phyloP scores from a whole-genome alignment of 2,888 invertebrate genomes.

The Bembecia ichneumoniformis region DNA sequence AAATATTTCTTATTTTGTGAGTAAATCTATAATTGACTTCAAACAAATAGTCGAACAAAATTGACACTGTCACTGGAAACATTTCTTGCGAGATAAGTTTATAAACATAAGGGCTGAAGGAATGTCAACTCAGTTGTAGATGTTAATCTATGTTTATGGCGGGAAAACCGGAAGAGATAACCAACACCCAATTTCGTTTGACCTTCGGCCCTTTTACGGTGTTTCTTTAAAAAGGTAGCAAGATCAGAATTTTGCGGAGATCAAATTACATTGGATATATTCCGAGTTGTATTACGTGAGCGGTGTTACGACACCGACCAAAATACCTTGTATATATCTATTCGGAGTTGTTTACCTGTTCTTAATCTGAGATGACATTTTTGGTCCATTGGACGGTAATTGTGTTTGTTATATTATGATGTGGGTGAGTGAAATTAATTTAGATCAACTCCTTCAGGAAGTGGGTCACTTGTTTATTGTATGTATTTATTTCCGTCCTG shows the following conservation, averaged over 20 bases:
- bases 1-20: too few relatives aligned
- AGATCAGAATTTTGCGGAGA: background rate
- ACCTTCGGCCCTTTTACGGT: background rate
- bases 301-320: constrained; percentile 14
- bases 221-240: background rate
- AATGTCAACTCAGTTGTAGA: background rate
- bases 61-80: background rate
- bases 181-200: background rate
- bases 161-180: background rate
- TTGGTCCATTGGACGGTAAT: constrained; percentile 17
- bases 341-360: constrained; percentile 20
- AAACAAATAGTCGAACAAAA: too few relatives aligned
- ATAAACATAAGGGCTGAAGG: background rate
- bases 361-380: constrained; percentile 28
- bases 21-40: too few relatives aligned
- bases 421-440: constrained; percentile 14
- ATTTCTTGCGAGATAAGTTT: background rate
- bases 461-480: constrained; percentile 9
- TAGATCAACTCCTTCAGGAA: constrained; percentile 7
- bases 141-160: background rate
- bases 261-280: background rate
- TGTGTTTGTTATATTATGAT: constrained; percentile 11
- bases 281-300: background rate
- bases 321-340: constrained; percentile 12
- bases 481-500: constrained; percentile 1